These are phyloP conservation scores for Drosophila ohnishii DNA, from an alignment of 1,140 invertebrate species.

Conservation along the genomic window DNA sequence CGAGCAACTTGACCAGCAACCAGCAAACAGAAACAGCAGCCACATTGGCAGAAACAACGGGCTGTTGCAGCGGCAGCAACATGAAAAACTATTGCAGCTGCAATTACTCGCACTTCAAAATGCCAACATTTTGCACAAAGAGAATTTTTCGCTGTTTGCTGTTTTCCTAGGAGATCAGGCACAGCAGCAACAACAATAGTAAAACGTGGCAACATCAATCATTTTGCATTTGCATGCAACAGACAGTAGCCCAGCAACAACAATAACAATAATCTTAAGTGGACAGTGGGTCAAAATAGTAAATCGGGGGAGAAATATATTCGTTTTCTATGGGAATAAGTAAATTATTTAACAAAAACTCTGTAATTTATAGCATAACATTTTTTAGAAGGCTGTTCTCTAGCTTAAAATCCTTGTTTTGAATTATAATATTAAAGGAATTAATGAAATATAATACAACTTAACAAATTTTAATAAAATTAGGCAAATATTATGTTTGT, in stretches of 20 bases:
- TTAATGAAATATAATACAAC: too few species aligned
- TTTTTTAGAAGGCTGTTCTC: too few species aligned
- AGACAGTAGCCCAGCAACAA: slow-evolving; percentile 57
- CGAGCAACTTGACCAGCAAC: slow-evolving; percentile 50
- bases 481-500: not conserved
- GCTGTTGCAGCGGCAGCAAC: slow-evolving; percentile 40
- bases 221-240: slow-evolving; percentile 71
- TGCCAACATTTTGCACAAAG: slow-evolving; percentile 78
- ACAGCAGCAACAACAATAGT: slow-evolving; percentile 35
- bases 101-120: slow-evolving; percentile 81
- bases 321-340: rapidly evolving
- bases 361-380: not conserved
- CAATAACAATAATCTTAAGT: slow-evolving; percentile 8
- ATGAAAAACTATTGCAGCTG: slow-evolving; percentile 80
- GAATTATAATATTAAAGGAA: too few species aligned
- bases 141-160: slow-evolving; percentile 70
- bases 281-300: not conserved
- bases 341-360: not conserved
- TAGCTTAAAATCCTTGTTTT: not conserved
- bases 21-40: slow-evolving; percentile 27
- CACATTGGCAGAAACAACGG: slow-evolving; percentile 24
- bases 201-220: slow-evolving; percentile 73
- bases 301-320: not conserved
- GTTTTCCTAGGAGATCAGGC: slow-evolving; percentile 23
- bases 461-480: too few species aligned